Evolutionary conservation across 1,140 invertebrate genomes (phyloP), one percentile per base, ranked within the genome.

Genomic region (Adoxophyes honmai): DNA sequence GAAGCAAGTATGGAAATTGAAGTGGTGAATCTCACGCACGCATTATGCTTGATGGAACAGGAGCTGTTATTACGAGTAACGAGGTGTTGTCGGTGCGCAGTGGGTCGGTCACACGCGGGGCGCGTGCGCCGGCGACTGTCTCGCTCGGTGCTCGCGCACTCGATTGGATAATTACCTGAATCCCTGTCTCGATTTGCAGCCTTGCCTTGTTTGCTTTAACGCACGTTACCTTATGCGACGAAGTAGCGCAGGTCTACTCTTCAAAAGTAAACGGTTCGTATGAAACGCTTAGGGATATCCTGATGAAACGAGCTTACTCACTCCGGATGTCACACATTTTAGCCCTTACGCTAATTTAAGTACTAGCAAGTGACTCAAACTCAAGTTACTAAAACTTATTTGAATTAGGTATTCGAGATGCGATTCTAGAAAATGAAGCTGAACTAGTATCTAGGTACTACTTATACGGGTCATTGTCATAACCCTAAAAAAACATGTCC

Each of bases 141-240:
- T 18, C 36, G 11, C 60, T 60, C 72, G 59, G 83, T 83, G 70
- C 80, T 74, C 56, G 64, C 68, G 78, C 73, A 86, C 83, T 82
- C 68, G 73, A 84, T 85, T 83, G 72, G 59, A 82, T 82, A 81
- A 86, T 84, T 78, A 82, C 74, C 66, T 73, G 64, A 71, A 75
- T 76, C 73, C 71, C 64, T 74, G 68, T 57, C 66, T 72, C 60
- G 67, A 70, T 72, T 65, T 70, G 67, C 74, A 81, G 78, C 76
- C 76, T 81, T 79, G 75, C 66, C 67, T 64, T 65, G 59, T 66
- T 62, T 65, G 52, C 54, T 62, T 37, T 34, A 15, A 35, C 34
- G 34, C 15, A 35, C 11, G 51, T n/a, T 34, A 33, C 16, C 44
- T 51, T n/a, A 33, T n/a, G 14, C 16, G n/a, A 35, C 7, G 11